Percentiles rank a stretch among this genome's conserved stretches.
These are phyloP conservation scores for Mixornis gularis DNA, from an alignment of 2,113 vertebrate species.

Conservation along the genomic window DNA sequence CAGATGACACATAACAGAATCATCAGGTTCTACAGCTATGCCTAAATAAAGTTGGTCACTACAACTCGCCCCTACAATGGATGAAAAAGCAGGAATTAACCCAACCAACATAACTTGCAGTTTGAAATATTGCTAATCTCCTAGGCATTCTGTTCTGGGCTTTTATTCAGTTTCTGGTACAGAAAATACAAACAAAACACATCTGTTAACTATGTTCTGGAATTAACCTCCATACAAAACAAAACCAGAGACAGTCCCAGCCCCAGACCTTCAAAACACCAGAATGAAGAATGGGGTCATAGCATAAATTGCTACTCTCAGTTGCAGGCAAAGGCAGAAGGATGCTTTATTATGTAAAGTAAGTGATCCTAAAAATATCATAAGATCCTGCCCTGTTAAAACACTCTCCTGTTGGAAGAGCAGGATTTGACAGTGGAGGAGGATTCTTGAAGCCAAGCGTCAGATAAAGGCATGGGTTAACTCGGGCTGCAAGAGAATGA, in stretches of 20 bases:
- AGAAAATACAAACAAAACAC: not conserved
- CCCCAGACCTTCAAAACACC: not conserved
- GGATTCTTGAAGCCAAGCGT: not conserved
- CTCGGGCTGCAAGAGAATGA: not conserved
- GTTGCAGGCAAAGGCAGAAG: not conserved
- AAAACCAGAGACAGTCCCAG: not conserved
- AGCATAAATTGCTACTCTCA: not conserved
- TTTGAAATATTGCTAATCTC: not conserved
- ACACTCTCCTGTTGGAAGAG: not conserved
- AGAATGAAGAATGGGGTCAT: not conserved
- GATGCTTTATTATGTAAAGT: not conserved
- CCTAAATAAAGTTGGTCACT: not conserved
- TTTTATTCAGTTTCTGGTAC: not conserved
- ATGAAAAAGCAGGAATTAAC: not conserved
- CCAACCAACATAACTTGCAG: not conserved
- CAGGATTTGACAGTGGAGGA: not conserved
- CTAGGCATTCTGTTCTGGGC: not conserved
- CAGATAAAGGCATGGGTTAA: not conserved
- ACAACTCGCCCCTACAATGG: not conserved
- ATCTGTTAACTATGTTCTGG: not conserved
- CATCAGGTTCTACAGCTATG: not conserved
- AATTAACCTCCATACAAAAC: not conserved
- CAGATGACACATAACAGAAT: not conserved
- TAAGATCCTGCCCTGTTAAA: not conserved
- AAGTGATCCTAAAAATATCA: not conserved